Percentiles rank a stretch among this genome's conserved stretches.
These are phyloP conservation scores for Scolopax mira DNA, from an alignment of 2,113 vertebrate genomes.

Conservation along the genomic window DNA sequence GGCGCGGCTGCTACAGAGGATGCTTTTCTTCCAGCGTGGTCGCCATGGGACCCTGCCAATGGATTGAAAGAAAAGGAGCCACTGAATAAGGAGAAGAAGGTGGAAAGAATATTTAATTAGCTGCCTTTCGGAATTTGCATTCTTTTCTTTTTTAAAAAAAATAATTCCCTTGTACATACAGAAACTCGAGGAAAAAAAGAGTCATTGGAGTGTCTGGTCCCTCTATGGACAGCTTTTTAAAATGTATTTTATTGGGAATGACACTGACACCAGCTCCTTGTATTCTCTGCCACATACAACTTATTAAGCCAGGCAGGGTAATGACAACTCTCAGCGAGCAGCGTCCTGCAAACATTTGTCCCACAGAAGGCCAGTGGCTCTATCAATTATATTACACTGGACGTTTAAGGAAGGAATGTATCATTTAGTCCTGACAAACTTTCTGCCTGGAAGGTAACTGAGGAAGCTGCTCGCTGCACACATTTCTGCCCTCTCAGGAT, in stretches of 20 bases:
- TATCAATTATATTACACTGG: not conserved
- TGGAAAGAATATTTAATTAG: constrained; percentile 23
- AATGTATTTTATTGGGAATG: not conserved
- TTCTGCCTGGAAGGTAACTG: not conserved
- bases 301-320: not conserved
- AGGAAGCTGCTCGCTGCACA: fast-evolving
- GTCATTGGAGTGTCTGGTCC: not conserved
- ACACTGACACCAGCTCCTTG: not conserved
- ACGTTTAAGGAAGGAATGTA: not conserved
- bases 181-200: not conserved
- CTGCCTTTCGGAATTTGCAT: not conserved
- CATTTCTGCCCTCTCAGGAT: not conserved
- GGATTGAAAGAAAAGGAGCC: not conserved
- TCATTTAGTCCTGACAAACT: not conserved
- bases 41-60: constrained; percentile 69
- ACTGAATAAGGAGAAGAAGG: not conserved
- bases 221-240: fast-evolving
- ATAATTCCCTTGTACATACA: not conserved
- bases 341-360: fast-evolving
- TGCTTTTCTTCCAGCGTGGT: constrained; percentile 70
- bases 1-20: constrained; percentile 60
- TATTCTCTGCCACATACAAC: not conserved
- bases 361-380: fast-evolving
- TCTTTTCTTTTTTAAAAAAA: too few relatives aligned
- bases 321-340: fast-evolving